Conservation (phyloP, 2,797 vertebrate species). For the Remorina albescens region DNA sequence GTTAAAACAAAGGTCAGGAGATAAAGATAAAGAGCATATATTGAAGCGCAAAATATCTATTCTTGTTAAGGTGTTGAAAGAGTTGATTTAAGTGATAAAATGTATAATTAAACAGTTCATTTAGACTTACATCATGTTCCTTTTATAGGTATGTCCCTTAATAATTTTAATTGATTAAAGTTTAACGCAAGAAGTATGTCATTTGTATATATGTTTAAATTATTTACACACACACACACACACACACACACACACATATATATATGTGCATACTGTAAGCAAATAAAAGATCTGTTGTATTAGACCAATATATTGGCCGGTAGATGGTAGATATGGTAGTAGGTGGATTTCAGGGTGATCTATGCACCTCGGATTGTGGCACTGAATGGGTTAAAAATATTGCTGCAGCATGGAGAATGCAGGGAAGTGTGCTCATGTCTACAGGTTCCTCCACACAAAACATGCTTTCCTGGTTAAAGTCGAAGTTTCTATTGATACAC, state of each 20-base stretch:
- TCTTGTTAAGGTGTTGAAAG: not conserved
- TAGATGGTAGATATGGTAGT: not conserved
- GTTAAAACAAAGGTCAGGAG: not conserved
- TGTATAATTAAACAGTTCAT: not conserved
- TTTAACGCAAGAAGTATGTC: not conserved
- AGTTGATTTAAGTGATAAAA: not conserved
- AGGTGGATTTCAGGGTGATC: not conserved
- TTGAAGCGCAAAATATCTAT: not conserved
- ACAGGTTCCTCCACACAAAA: constrained; percentile 39
- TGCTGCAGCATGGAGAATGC: constrained; percentile 73
- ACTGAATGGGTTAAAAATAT: constrained; percentile 76
- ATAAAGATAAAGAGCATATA: not conserved
- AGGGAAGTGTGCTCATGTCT: constrained; percentile 48
- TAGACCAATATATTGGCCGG: not conserved
- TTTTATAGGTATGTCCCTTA: not conserved
- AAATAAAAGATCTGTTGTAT: not conserved
- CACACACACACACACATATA: too few species aligned
- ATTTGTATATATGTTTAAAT: too few species aligned
- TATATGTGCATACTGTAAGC: too few species aligned
- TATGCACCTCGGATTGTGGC: constrained; percentile 27
- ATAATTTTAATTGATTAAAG: not conserved
- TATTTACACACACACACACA: too few species aligned
- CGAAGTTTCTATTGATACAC: constrained; percentile 26
- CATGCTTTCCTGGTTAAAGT: constrained; percentile 49
- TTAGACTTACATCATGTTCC: not conserved